Conservation (phyloP, 1,140 invertebrate genomes). For the Myzus persicae region DNA sequence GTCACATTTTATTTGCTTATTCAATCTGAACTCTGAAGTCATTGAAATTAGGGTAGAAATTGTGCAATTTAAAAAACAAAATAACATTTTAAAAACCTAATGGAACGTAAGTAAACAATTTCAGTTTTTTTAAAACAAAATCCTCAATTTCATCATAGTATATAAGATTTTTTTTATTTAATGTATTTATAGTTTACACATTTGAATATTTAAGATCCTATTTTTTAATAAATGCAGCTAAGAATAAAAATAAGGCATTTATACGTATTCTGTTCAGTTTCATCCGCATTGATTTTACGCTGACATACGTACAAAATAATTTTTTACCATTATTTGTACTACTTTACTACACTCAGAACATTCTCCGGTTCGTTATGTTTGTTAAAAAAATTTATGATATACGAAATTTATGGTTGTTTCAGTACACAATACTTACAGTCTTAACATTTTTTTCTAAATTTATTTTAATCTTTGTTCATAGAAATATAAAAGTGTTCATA, state of each 20-base stretch:
- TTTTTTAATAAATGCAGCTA: neutral
- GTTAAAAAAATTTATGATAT: neutral
- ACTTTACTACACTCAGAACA: neutral
- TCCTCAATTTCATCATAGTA: neutral
- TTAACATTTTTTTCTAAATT: neutral
- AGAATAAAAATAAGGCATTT: neutral
- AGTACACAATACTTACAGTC: neutral
- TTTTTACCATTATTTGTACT: neutral
- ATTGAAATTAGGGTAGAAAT: neutral
- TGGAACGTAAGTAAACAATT: neutral
- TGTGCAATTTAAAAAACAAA: neutral
- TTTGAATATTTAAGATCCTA: neutral
- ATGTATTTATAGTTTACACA: neutral
- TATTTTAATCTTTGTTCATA: neutral
- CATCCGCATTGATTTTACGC: neutral
- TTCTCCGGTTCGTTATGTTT: constrained; percentile 29
- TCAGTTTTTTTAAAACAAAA: neutral
- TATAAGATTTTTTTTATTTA: neutral
- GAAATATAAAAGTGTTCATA: neutral
- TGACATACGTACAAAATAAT: neutral
- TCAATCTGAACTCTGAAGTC: neutral
- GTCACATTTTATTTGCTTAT: neutral
- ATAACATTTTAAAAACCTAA: neutral
- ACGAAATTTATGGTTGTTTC: constrained; percentile 24
- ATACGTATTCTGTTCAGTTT: neutral